Conservation (phyloP, 2,888 invertebrate species). For the Caenorhabditis sp. region DNA sequence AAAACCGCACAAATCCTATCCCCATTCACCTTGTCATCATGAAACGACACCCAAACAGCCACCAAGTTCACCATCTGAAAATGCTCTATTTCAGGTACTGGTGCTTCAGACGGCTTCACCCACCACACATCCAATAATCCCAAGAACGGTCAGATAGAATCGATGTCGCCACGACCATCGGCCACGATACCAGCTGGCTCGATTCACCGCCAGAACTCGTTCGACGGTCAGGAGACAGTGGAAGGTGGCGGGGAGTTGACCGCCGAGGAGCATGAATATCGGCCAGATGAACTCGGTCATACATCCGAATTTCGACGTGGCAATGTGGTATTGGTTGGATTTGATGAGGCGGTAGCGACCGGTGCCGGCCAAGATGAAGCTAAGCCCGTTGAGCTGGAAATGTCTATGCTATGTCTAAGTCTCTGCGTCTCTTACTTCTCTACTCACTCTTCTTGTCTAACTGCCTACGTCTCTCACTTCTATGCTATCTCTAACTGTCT, state of each 20-base stretch:
- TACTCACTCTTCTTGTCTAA: no score
- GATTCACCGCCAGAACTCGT: slow-evolving; percentile 45
- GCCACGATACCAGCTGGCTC: slow-evolving; percentile 46
- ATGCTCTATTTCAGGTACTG: no score
- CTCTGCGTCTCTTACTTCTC: no score
- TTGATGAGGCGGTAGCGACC: slow-evolving; percentile 29
- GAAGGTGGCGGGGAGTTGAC: slow-evolving; percentile 49
- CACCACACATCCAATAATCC: slow-evolving; percentile 34
- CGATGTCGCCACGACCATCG: slow-evolving; percentile 44
- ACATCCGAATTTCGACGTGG: slow-evolving; percentile 38
- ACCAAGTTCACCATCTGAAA: slow-evolving; percentile 31
- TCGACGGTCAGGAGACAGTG: slow-evolving; percentile 47
- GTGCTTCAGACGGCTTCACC: no score
- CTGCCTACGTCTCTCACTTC: no score
- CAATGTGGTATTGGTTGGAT: slow-evolving; percentile 19
- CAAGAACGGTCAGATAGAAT: slow-evolving; percentile 25
- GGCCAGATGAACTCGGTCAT: slow-evolving; percentile 47
- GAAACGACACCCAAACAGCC: slow-evolving; percentile 23
- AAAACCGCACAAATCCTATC: slow-evolving; percentile 51
- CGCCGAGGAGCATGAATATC: slow-evolving; percentile 45
- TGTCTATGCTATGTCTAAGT: no score
- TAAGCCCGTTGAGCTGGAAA: slow-evolving; percentile 50
- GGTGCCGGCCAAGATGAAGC: slow-evolving; percentile 43
- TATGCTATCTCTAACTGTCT: no score
- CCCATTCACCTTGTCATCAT: slow-evolving; percentile 7